Base-by-base conservation (phyloP, 2,888 invertebrate species). In the Notodonta ziczac region DNA sequence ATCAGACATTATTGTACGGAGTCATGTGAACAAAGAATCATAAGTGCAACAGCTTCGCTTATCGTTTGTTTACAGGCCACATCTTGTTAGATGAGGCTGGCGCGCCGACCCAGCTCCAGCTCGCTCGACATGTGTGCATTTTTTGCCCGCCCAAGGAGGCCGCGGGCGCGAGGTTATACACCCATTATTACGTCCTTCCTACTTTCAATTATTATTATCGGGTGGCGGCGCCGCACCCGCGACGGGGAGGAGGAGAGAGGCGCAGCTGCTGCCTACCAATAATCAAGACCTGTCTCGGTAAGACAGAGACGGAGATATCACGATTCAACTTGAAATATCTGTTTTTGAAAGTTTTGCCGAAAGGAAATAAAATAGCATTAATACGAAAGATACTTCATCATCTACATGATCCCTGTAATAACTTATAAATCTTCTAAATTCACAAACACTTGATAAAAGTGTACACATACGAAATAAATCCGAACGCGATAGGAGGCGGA, bases 251-350 rank as follows among this genome's bases (percentile, higher is more conserved):
- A 91, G 93, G 91, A 91, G 93, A 93, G 93, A 93, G 93, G 91
- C 93, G 90, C 94, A 94, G 93, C 94, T 93, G 94, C 94, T 93
- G 91, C 93, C 94, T 94, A 94, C 94, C 94, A 93, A 94, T 93
- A 94, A 94, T 93, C 93, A 92, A 93, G 91, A 93, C 89, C 85
- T 86, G 89, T 90, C 87, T 82, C 73, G 63, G 76, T 73, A 72
- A 84, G 89, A 93, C 82, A 57, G 91, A 90, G 91, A 93, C 67
- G 73, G 92, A 82, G 81, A 85, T 82, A 88, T 57, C 75, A 69
- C 62, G 65, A 69, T 67, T 63, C 67, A 81, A 73, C 57, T 75
- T 53, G 46, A 70, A 79, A 81, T 66, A 71, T 50, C 57, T 60
- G 61, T 51, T 70, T 74, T 70, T 58, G 39, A 50, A n/a, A 46